phyloP scores from a whole-genome alignment of 2,797 vertebrate species.

The Potorous gilbertii region DNA sequence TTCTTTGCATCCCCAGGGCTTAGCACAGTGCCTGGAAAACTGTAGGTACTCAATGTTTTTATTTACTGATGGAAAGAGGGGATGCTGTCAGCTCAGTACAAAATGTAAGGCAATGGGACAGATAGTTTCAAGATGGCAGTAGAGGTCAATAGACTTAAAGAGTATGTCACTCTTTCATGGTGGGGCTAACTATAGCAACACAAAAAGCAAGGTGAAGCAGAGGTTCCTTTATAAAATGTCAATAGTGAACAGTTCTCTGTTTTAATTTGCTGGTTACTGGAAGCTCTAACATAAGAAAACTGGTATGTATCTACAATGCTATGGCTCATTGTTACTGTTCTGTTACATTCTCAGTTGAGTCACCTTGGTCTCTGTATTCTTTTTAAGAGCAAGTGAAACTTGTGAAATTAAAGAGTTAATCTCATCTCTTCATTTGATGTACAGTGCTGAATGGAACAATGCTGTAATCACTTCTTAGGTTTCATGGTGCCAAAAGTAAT shows the following conservation, averaged over 20 bases:
- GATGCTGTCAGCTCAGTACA: background rate
- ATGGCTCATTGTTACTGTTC: background rate
- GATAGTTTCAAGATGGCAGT: background rate
- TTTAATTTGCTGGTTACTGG: background rate
- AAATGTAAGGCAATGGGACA: background rate
- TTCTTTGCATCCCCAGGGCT: background rate
- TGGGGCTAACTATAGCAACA: background rate
- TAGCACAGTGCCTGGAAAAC: background rate
- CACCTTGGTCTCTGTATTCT: background rate
- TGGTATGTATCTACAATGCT: background rate
- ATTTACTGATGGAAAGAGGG: background rate
- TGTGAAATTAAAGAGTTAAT: background rate
- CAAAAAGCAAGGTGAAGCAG: background rate
- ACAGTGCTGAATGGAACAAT: background rate
- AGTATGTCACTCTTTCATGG: background rate
- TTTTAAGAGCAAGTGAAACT: background rate
- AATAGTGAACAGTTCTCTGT: background rate
- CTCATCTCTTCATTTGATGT: background rate
- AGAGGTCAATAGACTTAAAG: background rate
- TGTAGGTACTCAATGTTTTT: background rate
- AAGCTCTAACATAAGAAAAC: background rate
- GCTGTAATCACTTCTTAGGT: background rate
- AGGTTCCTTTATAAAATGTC: background rate
- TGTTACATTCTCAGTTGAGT: background rate
- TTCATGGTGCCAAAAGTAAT: constrained; percentile 21